Evolutionary conservation across 1,140 invertebrate species (phyloP).

Genomic region (Bombus superbus): DNA sequence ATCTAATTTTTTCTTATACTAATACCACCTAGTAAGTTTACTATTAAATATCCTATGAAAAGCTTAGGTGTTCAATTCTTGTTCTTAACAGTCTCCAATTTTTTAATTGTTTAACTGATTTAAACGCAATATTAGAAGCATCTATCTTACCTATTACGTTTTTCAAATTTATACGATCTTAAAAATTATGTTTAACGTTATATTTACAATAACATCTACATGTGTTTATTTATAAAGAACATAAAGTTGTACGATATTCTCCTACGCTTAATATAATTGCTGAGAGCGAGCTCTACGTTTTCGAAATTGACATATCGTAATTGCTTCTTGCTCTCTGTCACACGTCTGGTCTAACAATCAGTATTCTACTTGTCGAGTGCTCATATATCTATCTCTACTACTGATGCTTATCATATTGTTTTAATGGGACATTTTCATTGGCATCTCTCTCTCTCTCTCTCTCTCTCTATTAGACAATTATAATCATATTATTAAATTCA

Average conservation of each 20-base stretch:
- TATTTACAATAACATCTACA: neutral
- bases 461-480: neutral
- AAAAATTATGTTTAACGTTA: too few species aligned
- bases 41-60: neutral
- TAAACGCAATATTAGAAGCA: neutral
- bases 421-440: too few species aligned
- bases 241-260: neutral
- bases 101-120: too few species aligned
- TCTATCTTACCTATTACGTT: rapidly evolving
- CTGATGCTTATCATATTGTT: too few species aligned
- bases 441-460: too few species aligned
- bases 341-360: neutral
- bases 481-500: neutral
- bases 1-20: too few species aligned
- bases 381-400: too few species aligned
- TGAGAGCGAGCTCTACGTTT: too few species aligned
- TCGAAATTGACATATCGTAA: neutral
- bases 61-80: neutral
- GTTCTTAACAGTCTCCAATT: too few species aligned
- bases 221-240: neutral
- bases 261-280: neutral
- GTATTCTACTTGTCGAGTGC: conserved; percentile 3
- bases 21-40: neutral
- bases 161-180: too few species aligned
- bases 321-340: neutral